These are phyloP conservation scores for Nesogale talazaci DNA, from an alignment of 2,113 vertebrate genomes.

Conservation along the genomic window DNA sequence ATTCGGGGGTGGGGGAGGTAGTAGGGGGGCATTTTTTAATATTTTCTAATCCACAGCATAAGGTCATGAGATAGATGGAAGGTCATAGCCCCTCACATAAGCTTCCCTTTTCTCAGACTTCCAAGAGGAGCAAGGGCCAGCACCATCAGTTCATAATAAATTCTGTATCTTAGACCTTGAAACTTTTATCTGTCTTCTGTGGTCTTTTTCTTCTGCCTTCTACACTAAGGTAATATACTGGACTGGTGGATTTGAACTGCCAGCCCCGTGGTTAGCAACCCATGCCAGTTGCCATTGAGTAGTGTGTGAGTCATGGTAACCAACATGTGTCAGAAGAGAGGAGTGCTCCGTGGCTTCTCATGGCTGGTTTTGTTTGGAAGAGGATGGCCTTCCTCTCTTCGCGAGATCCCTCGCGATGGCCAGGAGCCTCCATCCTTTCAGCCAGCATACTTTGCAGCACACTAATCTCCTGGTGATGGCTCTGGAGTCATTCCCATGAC, in stretches of 20 bases:
- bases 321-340: neutral
- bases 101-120: slow-evolving; percentile 22
- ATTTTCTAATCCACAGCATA: slow-evolving; percentile 52
- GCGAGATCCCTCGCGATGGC: neutral
- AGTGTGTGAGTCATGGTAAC: neutral
- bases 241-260: neutral
- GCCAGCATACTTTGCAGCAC: neutral
- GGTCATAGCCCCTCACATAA: neutral
- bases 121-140: neutral
- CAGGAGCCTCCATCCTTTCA: neutral
- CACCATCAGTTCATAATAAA: neutral
- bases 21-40: slow-evolving; percentile 38
- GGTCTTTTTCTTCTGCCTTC: neutral
- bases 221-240: neutral
- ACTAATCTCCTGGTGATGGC: neutral
- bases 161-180: neutral
- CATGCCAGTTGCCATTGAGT: neutral
- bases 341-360: neutral
- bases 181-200: neutral
- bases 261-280: too few relatives aligned
- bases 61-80: neutral
- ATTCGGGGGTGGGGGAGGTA: neutral
- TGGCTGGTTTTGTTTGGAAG: neutral
- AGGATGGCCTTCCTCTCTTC: neutral
- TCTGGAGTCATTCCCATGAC: neutral